Evolutionary conservation across 2,797 vertebrate genomes (phyloP).

Genomic region (Tamandua tetradactyla): DNA sequence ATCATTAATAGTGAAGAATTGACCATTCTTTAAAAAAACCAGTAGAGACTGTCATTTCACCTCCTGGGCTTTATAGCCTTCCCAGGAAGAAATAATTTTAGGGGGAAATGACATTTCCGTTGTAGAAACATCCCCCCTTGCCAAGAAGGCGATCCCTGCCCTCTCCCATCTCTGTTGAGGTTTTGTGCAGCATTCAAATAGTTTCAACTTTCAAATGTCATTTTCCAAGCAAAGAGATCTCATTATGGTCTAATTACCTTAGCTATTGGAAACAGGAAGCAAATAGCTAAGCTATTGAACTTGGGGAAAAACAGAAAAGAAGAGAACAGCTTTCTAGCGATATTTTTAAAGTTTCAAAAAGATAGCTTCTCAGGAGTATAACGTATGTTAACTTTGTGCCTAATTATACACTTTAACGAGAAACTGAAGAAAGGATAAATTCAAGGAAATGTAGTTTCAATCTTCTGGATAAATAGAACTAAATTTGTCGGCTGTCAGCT

Average conservation of each 20-base stretch:
- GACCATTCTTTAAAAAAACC: neutral
- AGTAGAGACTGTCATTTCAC: neutral
- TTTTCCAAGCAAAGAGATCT: constrained; percentile 43
- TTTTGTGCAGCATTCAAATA: neutral
- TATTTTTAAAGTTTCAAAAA: constrained; percentile 43
- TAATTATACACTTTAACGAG: constrained; percentile 62
- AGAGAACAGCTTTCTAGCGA: constrained; percentile 1
- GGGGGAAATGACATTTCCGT: neutral
- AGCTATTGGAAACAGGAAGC: constrained; percentile 61
- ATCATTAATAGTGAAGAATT: neutral
- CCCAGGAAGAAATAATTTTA: constrained; percentile 2
- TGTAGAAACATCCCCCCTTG: neutral
- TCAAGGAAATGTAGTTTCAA: neutral
- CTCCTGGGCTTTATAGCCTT: neutral
- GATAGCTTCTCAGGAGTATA: neutral
- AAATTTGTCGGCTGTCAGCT: neutral
- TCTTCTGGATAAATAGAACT: constrained; percentile 62
- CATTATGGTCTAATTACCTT: constrained; percentile 63
- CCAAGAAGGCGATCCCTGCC: neutral
- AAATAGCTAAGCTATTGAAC: constrained; percentile 61
- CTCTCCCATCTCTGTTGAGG: neutral
- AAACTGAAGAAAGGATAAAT: constrained; percentile 32
- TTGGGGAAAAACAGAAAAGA: neutral
- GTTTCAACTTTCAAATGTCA: constrained; percentile 58
- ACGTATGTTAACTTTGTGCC: neutral